phyloP scores from a whole-genome alignment of 92 coral and sea anemone species.

The Epizoanthus illoricatus region DNA sequence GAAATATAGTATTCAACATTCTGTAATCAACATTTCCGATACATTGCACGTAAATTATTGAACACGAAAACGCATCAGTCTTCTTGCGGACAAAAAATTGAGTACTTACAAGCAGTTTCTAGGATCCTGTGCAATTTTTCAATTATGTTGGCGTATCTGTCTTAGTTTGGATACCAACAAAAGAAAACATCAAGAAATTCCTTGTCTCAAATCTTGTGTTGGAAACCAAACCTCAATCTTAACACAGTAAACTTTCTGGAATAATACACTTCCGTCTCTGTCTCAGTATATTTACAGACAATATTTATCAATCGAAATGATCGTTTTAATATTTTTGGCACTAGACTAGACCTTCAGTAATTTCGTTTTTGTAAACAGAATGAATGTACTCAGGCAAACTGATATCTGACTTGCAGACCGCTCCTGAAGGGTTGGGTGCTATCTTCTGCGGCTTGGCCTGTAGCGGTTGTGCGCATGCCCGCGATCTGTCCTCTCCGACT shows the following conservation, averaged over 20 bases:
- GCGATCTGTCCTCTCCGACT: conserved; percentile 68
- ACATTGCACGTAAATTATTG: too few species aligned
- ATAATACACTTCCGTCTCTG: background rate
- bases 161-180: too few species aligned
- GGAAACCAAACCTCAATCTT: background rate
- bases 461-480: conserved; percentile 66
- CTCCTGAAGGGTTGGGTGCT: background rate
- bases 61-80: too few species aligned
- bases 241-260: background rate
- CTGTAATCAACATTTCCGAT: too few species aligned
- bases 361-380: conserved; percentile 2
- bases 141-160: too few species aligned
- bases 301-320: background rate
- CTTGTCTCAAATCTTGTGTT: background rate
- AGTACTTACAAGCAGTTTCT: too few species aligned
- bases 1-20: background rate
- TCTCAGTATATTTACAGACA: conserved; percentile 11
- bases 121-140: too few species aligned
- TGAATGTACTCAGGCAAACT: background rate
- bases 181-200: background rate
- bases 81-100: too few species aligned
- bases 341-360: background rate
- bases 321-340: background rate
- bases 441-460: conserved; percentile 41
- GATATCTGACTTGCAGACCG: background rate